Percentiles rank a stretch among this genome's conserved stretches.
phyloP scores from a whole-genome alignment of 2,888 invertebrate genomes.

The Drosophila lacicola region DNA sequence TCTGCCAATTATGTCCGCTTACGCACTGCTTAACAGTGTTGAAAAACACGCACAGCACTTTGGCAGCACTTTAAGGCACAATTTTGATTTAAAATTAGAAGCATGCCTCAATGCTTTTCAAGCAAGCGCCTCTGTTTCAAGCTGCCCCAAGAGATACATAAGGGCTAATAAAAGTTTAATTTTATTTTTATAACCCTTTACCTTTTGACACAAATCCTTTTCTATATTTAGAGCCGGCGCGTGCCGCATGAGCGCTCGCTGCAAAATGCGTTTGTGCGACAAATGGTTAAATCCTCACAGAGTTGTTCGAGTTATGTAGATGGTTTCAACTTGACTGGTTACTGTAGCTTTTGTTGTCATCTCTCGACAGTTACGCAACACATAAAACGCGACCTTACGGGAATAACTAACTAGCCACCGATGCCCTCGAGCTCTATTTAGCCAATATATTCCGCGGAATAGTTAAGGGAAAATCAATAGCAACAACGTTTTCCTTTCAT shows the following conservation, averaged over 20 bases:
- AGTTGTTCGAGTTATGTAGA: conserved; percentile 3
- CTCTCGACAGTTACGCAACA: conserved; percentile 44
- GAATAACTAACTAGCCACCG: conserved; percentile 24
- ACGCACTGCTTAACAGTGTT: not conserved
- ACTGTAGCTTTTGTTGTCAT: conserved; percentile 30
- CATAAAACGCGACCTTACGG: conserved; percentile 52
- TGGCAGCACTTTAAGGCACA: not conserved
- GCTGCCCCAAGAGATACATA: conserved; percentile 6
- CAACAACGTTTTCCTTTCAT: conserved; percentile 44
- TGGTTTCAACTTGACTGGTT: not conserved
- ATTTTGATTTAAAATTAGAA: not conserved
- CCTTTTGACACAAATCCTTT: conserved; percentile 30
- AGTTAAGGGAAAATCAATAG: conserved; percentile 65
- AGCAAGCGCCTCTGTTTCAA: not conserved
- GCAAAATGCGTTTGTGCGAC: conserved; percentile 19
- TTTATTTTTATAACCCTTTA: conserved; percentile 2
- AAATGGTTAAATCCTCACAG: conserved; percentile 1
- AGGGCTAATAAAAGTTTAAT: conserved; percentile 4
- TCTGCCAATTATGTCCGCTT: not conserved
- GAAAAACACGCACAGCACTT: not conserved
- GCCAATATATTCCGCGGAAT: conserved; percentile 5
- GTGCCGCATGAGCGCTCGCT: conserved; percentile 30
- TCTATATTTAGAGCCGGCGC: conserved; percentile 37
- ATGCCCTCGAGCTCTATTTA: conserved; percentile 12
- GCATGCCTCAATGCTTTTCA: not conserved